Conservation (phyloP, 2,113 vertebrate genomes). For the Alligator sinensis region DNA sequence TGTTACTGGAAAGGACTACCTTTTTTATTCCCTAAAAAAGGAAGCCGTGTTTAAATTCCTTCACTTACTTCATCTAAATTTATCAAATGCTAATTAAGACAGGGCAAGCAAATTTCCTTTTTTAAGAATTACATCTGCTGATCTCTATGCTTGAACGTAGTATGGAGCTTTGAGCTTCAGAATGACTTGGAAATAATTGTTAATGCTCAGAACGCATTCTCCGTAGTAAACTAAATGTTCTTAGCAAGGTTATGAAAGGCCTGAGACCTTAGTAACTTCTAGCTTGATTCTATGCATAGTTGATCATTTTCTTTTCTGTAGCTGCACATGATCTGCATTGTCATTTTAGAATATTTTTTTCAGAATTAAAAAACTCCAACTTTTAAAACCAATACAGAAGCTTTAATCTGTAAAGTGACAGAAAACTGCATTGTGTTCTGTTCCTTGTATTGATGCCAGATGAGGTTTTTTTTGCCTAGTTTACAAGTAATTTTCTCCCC, state of each 20-base stretch:
- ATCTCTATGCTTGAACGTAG: neutral
- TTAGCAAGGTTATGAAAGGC: neutral
- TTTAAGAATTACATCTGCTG: neutral
- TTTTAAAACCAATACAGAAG: too few species aligned
- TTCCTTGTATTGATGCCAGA: neutral
- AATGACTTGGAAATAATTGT: neutral
- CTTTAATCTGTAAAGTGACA: neutral
- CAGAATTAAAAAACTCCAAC: too few species aligned
- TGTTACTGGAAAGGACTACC: neutral
- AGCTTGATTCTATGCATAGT: neutral
- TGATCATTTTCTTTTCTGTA: neutral
- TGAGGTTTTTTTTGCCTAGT: neutral
- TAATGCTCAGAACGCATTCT: neutral
- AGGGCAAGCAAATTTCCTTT: neutral
- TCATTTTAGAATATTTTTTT: neutral
- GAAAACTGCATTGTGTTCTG: neutral
- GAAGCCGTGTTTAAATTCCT: neutral
- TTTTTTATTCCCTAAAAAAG: neutral
- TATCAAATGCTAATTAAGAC: neutral
- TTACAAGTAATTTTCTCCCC: neutral
- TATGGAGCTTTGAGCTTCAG: neutral
- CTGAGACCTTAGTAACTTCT: rapidly evolving
- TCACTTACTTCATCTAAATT: neutral
- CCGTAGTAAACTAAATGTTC: neutral
- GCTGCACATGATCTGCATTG: neutral